Evolutionary conservation across 2,888 invertebrate genomes (phyloP).

Genomic region (Nemapogon koenigi): DNA sequence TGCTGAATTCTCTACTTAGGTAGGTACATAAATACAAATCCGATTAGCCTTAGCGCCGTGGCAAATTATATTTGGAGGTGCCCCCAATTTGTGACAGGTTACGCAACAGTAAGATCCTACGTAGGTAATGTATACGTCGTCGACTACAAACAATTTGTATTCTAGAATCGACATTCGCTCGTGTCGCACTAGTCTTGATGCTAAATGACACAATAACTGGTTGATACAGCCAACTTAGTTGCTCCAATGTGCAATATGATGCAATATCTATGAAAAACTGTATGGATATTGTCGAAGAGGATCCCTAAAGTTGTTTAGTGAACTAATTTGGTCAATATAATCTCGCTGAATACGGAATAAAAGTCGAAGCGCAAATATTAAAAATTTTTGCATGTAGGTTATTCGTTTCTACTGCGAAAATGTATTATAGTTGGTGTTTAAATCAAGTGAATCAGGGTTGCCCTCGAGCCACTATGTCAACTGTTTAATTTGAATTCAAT

Average conservation of each 20-base stretch:
- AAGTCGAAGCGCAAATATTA: neutral
- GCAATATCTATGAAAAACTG: neutral
- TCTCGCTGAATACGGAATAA: neutral
- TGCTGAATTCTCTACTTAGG: no score
- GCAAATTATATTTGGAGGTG: no score
- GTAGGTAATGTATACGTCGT: neutral
- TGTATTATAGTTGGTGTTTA: neutral
- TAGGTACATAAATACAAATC: no score
- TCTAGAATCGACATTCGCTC: neutral
- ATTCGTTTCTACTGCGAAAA: neutral
- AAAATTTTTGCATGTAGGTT: neutral
- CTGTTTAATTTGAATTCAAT: no score
- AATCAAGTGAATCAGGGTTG: no score
- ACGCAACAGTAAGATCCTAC: no score
- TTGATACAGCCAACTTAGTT: neutral
- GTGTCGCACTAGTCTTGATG: constrained; percentile 1
- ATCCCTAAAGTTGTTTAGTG: neutral
- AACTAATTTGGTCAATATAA: neutral
- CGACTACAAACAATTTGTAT: constrained; percentile 2
- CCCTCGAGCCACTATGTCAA: no score
- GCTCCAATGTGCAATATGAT: constrained; percentile 2
- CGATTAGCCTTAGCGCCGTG: no score
- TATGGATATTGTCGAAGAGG: no score
- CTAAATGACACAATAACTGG: constrained; percentile 1
- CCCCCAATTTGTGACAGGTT: no score